Conservation (phyloP, 2,888 invertebrate species). For the Julus scandinavius region DNA sequence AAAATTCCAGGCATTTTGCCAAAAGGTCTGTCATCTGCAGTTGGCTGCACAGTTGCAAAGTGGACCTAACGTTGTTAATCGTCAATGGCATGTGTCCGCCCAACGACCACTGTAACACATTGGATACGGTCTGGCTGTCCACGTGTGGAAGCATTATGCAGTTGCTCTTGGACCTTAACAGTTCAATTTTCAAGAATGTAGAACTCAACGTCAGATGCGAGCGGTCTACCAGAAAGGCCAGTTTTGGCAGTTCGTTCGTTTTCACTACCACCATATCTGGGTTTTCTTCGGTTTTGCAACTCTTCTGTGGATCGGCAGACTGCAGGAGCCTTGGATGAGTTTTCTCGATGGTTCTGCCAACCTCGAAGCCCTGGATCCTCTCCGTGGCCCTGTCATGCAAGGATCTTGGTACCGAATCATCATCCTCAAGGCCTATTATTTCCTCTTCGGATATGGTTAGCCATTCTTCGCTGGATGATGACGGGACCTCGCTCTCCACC, state of each 20-base stretch:
- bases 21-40: background rate
- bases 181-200: background rate
- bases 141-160: background rate
- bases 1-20: conserved; percentile 31
- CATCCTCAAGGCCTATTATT: background rate
- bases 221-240: conserved; percentile 45
- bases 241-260: conserved; percentile 9
- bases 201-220: background rate
- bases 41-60: conserved; percentile 17
- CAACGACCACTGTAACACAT: conserved; percentile 21
- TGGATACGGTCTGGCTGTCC: background rate
- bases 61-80: background rate
- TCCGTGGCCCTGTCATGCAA: background rate
- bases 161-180: background rate
- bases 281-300: background rate
- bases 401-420: background rate
- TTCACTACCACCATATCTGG: background rate
- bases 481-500: background rate
- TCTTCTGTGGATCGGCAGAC: background rate
- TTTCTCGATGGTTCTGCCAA: too few species aligned
- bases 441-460: conserved; percentile 8
- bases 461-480: conserved; percentile 3
- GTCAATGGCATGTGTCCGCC: background rate
- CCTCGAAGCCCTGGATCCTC: too few species aligned
- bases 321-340: background rate